Evolutionary conservation across 2,797 vertebrate genomes (phyloP).

Genomic region (Cyprinodon diabolis): DNA sequence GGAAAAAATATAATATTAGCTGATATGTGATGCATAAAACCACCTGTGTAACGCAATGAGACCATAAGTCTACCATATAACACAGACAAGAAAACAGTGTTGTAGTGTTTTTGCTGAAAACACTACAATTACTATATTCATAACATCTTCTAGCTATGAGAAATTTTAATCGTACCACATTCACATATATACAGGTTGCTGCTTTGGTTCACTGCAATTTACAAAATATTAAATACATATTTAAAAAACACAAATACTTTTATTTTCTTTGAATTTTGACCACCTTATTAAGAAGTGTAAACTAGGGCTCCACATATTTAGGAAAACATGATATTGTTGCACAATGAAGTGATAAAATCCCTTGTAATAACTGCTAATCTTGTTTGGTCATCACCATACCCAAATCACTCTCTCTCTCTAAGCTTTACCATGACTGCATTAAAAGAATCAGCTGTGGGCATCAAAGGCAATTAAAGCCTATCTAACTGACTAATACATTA

Average conservation of each 20-base stretch:
- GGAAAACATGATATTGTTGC: neutral
- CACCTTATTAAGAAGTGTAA: neutral
- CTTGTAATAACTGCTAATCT: neutral
- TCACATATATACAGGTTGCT: neutral
- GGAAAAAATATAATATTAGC: neutral
- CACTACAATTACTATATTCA: too few species aligned
- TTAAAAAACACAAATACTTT: neutral
- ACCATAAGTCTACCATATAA: neutral
- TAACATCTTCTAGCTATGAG: neutral
- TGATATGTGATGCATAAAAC: neutral
- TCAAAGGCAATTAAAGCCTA: neutral
- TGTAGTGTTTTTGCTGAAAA: too few species aligned
- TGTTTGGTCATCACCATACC: neutral
- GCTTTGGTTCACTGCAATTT: neutral
- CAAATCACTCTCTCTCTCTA: neutral
- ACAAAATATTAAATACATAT: neutral
- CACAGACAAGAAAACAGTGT: neutral
- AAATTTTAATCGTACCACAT: neutral
- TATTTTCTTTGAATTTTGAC: neutral
- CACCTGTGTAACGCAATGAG: neutral
- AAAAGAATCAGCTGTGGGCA: neutral
- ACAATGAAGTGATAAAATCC: neutral
- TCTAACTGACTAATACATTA: neutral
- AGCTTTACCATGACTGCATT: neutral
- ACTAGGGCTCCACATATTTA: neutral